A percentile compares a stretch with the other conserved stretches of the same genome.
Evolutionary conservation across 1,140 invertebrate genomes (phyloP).

Genomic region (Nautilus pompilius): DNA sequence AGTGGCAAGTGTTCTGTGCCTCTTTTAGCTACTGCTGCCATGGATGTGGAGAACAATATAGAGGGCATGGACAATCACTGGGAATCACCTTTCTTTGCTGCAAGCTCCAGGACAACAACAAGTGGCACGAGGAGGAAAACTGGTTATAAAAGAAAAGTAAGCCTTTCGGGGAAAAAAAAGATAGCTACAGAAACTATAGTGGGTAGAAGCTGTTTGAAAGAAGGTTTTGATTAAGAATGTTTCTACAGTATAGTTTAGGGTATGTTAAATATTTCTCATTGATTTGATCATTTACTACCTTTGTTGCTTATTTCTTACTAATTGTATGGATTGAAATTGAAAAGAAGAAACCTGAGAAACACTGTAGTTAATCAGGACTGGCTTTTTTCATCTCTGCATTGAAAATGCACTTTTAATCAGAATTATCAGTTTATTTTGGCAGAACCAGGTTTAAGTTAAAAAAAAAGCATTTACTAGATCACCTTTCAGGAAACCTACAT

Average conservation of each 20-base stretch:
- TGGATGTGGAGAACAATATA: not conserved
- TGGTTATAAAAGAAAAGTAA: slow-evolving; percentile 9
- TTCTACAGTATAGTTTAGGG: not conserved
- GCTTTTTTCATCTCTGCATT: too few relatives aligned
- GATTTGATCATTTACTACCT: too few relatives aligned
- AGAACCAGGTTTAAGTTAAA: too few relatives aligned
- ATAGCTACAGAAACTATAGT: slow-evolving; percentile 1
- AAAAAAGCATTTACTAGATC: too few relatives aligned
- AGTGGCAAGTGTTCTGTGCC: not conserved
- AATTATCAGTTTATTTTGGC: too few relatives aligned
- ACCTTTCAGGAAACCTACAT: too few relatives aligned
- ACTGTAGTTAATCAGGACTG: too few relatives aligned
- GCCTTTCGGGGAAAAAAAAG: not conserved
- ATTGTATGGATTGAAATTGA: too few relatives aligned
- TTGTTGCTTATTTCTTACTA: too few relatives aligned
- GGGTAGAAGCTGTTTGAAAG: not conserved
- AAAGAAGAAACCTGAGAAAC: too few relatives aligned
- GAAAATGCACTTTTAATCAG: too few relatives aligned
- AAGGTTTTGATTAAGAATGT: not conserved
- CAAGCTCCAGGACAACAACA: slow-evolving; percentile 4
- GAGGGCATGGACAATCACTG: slow-evolving; percentile 10
- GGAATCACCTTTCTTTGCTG: slow-evolving; percentile 21
- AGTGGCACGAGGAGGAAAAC: slow-evolving; percentile 7
- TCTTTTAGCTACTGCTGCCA: slow-evolving; percentile 2
- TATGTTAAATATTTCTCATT: not conserved